These are phyloP conservation scores for Apotomis betuletana DNA, from an alignment of 2,888 invertebrate genomes.

Conservation along the genomic window DNA sequence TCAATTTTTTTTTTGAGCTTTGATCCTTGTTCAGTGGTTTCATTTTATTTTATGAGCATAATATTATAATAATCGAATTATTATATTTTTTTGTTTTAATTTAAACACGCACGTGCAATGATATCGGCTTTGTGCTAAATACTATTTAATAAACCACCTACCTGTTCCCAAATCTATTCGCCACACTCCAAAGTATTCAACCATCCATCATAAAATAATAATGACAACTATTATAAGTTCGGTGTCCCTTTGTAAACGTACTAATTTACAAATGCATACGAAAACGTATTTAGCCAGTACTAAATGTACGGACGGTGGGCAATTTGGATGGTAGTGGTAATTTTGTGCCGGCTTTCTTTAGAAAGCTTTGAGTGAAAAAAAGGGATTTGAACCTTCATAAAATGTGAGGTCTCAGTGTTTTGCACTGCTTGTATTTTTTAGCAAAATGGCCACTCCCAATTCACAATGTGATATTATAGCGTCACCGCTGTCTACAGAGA, in stretches of 20 bases:
- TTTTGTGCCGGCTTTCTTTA: background rate
- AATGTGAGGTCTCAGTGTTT: background rate
- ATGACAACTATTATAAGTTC: background rate
- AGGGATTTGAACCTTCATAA: background rate
- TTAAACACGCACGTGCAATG: background rate
- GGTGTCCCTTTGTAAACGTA: background rate
- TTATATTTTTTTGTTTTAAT: too few species aligned
- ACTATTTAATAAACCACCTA: constrained; percentile 1
- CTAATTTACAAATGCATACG: background rate
- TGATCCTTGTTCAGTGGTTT: too few species aligned
- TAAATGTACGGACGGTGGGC: background rate
- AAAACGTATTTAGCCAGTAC: background rate
- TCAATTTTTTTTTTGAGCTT: too few species aligned
- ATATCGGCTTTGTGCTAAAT: constrained; percentile 3
- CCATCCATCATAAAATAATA: constrained; percentile 1
- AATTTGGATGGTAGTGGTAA: background rate
- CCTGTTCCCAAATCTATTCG: constrained; percentile 7
- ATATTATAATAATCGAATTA: too few species aligned
- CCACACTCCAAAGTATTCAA: background rate
- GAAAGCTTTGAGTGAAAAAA: background rate
- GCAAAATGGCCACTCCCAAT: background rate
- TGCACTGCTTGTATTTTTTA: background rate
- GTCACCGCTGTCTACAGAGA: too few species aligned
- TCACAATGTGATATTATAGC: too few species aligned
- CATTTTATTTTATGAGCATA: too few species aligned